Evolutionary conservation across 2,113 vertebrate species (phyloP).

Genomic region (Oncorhynchus mykiss): DNA sequence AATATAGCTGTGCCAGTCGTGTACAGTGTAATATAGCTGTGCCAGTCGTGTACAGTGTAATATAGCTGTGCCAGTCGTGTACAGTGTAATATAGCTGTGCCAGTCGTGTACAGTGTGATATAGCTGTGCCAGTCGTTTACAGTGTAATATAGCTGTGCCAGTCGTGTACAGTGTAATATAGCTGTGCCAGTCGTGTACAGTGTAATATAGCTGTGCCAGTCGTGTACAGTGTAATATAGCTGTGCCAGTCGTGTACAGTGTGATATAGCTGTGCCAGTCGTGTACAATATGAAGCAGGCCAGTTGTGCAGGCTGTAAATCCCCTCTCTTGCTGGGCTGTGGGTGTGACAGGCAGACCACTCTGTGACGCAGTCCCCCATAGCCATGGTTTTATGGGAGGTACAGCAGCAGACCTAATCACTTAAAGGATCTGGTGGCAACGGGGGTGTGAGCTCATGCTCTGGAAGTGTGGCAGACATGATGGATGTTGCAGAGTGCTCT

Average conservation of each 20-base stretch:
- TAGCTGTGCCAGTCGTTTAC: too few species aligned
- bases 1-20: too few species aligned
- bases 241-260: conserved; percentile 33
- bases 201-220: too few species aligned
- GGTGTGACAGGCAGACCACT: conserved; percentile 10
- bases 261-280: conserved; percentile 6
- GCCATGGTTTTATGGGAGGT: not conserved
- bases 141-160: too few species aligned
- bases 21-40: too few species aligned
- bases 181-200: too few species aligned
- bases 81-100: too few species aligned
- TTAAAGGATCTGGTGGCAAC: conserved; percentile 59
- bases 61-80: too few species aligned
- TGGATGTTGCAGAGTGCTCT: conserved; percentile 5
- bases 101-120: too few species aligned
- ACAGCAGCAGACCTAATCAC: conserved; percentile 59
- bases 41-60: too few species aligned
- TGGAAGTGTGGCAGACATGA: conserved; percentile 19
- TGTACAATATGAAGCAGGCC: not conserved
- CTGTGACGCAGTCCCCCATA: conserved; percentile 22
- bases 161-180: too few species aligned
- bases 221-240: too few species aligned
- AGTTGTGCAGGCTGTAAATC: conserved; percentile 55
- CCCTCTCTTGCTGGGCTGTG: conserved; percentile 35
- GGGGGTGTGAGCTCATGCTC: conserved; percentile 27